Percentiles rank a stretch among this genome's conserved stretches.
Evolutionary conservation across 2,113 vertebrate species (phyloP).

Genomic region (Oreochromis spilurus): DNA sequence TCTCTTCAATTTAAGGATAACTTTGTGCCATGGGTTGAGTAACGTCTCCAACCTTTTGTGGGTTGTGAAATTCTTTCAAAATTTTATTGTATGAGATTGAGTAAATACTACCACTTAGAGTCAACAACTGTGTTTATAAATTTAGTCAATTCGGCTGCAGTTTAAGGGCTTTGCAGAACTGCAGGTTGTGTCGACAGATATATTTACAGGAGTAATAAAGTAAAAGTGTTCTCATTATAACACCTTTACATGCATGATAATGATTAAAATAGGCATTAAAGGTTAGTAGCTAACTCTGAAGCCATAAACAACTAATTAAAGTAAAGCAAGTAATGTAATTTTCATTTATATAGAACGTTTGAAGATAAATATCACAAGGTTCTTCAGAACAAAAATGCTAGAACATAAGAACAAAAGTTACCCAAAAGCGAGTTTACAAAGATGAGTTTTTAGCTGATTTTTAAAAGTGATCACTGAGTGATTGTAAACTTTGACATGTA

Average conservation of each 20-base stretch:
- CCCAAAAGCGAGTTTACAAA: background rate
- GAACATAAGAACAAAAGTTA: background rate
- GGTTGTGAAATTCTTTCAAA: constrained; percentile 19
- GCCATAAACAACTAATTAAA: background rate
- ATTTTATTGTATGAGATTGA: background rate
- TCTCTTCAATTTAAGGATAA: constrained; percentile 22
- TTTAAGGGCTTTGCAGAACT: constrained; percentile 9
- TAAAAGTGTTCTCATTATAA: background rate
- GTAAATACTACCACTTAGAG: background rate
- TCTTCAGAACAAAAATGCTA: background rate
- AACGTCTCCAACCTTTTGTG: background rate
- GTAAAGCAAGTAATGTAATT: background rate
- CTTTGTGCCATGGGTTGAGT: constrained; percentile 11
- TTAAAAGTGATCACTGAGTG: background rate
- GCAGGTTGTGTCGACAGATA: background rate
- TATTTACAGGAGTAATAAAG: background rate
- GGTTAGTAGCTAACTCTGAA: background rate
- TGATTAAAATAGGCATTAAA: background rate
- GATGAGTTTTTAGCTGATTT: background rate
- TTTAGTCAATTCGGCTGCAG: background rate
- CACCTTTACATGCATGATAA: background rate
- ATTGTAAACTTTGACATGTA: background rate
- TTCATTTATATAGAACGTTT: background rate
- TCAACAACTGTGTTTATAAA: constrained; percentile 24
- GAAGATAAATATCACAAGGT: background rate